Conservation (phyloP, 2,113 vertebrate genomes). For the Catagonus wagneri region DNA sequence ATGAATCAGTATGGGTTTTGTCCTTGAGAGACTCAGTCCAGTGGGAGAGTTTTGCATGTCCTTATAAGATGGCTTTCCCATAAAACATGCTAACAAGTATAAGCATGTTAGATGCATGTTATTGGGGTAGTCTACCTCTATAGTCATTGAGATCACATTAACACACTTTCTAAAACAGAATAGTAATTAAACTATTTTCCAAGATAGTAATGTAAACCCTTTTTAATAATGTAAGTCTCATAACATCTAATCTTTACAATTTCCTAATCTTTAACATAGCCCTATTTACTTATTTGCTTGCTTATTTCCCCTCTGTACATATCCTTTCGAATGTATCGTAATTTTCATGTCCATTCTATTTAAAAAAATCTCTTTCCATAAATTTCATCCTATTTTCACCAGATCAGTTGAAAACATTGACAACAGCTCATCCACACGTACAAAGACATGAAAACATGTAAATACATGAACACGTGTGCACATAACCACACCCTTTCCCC, state of each 20-base stretch:
- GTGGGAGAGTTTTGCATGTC: neutral
- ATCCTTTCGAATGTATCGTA: neutral
- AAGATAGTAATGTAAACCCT: constrained; percentile 20
- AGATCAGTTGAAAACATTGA: constrained; percentile 21
- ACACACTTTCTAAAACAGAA: neutral
- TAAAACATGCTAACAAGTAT: neutral
- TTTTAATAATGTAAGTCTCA: neutral
- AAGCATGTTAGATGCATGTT: neutral
- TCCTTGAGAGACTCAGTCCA: neutral
- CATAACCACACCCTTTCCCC: neutral
- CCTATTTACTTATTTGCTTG: constrained; percentile 3
- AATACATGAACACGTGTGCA: neutral
- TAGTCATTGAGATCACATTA: neutral
- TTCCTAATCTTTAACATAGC: constrained; percentile 17
- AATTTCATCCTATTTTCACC: constrained; percentile 1
- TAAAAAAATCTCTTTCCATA: neutral
- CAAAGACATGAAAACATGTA: neutral
- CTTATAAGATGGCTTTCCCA: neutral
- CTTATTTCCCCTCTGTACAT: neutral
- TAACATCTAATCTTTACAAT: neutral
- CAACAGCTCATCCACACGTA: neutral
- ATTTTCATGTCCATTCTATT: neutral
- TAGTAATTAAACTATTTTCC: constrained; percentile 43
- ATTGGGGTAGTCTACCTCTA: neutral
- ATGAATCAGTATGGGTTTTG: neutral